Percentiles rank a stretch among this genome's conserved stretches.
These are phyloP conservation scores for Onthophagus sagittarius DNA, from an alignment of 2,888 invertebrate genomes.

Conservation along the genomic window DNA sequence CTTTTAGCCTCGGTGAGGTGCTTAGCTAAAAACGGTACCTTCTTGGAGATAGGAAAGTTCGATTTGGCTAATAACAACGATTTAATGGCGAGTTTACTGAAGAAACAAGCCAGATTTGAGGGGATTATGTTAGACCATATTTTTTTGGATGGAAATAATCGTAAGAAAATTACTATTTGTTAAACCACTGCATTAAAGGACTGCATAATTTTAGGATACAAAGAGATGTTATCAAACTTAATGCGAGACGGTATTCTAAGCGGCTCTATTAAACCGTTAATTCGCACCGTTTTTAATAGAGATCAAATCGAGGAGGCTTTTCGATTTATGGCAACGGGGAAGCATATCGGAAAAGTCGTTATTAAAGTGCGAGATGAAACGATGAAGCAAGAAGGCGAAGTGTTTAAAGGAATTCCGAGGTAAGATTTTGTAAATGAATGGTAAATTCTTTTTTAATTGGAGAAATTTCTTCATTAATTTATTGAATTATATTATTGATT, in stretches of 20 bases:
- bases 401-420: too few species aligned
- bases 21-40: constrained; percentile 59
- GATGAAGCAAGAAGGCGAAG: too few species aligned
- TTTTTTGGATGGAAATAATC: not conserved
- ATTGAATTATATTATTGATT: too few species aligned
- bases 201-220: too few species aligned
- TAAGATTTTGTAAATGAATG: too few species aligned
- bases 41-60: constrained; percentile 82
- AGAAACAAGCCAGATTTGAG: constrained; percentile 58
- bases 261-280: constrained; percentile 68
- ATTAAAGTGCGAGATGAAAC: too few species aligned
- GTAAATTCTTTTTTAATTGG: too few species aligned
- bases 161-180: not conserved
- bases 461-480: too few species aligned
- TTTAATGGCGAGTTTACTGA: constrained; percentile 54
- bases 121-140: constrained; percentile 67
- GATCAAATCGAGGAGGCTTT: constrained; percentile 71
- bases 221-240: not conserved
- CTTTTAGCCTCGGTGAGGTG: constrained; percentile 63
- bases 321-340: too few species aligned
- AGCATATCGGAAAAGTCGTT: too few species aligned
- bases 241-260: constrained; percentile 30
- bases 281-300: constrained; percentile 59
- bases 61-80: constrained; percentile 67
- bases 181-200: not conserved